These are phyloP conservation scores for Chloebia gouldiae DNA, from an alignment of 2,113 vertebrate genomes.

Conservation along the genomic window DNA sequence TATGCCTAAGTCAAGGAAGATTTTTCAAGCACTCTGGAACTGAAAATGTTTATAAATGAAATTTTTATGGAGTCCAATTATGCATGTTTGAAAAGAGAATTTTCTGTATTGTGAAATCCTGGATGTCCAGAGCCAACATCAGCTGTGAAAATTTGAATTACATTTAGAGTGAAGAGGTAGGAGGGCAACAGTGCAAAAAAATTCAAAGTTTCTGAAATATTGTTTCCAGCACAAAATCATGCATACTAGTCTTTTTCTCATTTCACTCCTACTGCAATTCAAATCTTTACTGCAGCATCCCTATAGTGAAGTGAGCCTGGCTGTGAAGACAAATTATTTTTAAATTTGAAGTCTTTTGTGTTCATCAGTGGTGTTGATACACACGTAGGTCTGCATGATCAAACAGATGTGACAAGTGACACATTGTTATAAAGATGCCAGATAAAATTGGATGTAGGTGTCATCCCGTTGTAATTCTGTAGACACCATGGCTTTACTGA, in stretches of 20 bases:
- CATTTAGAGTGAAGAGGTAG: not conserved
- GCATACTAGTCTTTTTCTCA: not conserved
- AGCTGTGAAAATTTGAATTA: not conserved
- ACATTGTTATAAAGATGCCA: not conserved
- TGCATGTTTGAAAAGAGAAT: not conserved
- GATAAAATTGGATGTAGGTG: not conserved
- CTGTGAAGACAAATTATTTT: not conserved
- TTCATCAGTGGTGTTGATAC: not conserved
- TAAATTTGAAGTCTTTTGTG: not conserved
- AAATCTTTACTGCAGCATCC: not conserved
- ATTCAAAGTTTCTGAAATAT: not conserved
- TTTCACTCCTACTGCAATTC: not conserved
- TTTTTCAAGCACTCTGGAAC: not conserved
- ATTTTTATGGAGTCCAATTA: not conserved
- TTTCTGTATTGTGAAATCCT: not conserved
- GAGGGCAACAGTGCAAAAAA: not conserved
- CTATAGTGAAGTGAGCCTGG: not conserved
- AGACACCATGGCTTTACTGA: not conserved
- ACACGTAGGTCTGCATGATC: not conserved
- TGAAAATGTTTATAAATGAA: not conserved
- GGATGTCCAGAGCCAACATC: not conserved
- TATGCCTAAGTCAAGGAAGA: not conserved
- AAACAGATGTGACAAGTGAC: slow-evolving; percentile 18
- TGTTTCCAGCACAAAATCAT: not conserved
- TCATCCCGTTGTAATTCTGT: not conserved